Percentiles rank a stretch among this genome's conserved stretches.
These are phyloP conservation scores for Ips nitidus DNA, from an alignment of 1,140 invertebrate genomes.

Conservation along the genomic window DNA sequence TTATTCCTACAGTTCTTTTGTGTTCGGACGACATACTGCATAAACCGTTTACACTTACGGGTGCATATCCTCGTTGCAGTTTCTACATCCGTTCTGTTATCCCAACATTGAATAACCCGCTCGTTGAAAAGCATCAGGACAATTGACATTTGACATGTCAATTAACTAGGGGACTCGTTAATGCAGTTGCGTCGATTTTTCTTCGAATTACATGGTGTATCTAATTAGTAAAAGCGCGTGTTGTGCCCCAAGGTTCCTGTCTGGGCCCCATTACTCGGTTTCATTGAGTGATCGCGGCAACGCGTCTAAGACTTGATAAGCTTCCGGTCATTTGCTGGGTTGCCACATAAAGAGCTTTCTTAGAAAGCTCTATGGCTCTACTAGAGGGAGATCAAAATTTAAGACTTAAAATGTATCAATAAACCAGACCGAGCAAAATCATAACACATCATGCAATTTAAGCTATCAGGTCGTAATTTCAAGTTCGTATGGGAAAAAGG, in stretches of 20 bases:
- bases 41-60: conserved; percentile 26
- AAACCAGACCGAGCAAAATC: neutral
- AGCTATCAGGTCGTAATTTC: conserved; percentile 7
- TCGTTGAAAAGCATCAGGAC: neutral
- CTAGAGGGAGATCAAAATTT: neutral
- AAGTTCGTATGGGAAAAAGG: conserved; percentile 32
- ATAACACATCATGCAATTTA: conserved; percentile 21
- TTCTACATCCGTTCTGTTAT: conserved; percentile 8
- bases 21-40: conserved; percentile 19
- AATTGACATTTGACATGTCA: conserved; percentile 18
- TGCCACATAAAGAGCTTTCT: conserved; percentile 20
- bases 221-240: conserved; percentile 38
- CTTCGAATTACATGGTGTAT: conserved; percentile 33
- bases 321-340: conserved; percentile 34
- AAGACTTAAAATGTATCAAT: no score
- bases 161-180: conserved; percentile 19
- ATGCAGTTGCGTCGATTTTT: conserved; percentile 30
- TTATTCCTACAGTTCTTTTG: conserved; percentile 30
- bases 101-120: neutral
- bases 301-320: conserved; percentile 37
- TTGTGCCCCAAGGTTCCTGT: conserved; percentile 36
- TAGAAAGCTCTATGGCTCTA: neutral
- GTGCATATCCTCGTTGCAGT: conserved; percentile 19
- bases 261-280: conserved; percentile 35
- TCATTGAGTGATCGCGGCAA: conserved; percentile 35